Percentiles rank a stretch among this genome's conserved stretches.
Evolutionary conservation across 2,888 invertebrate genomes (phyloP).

Genomic region (Eremobia ochroleuca): DNA sequence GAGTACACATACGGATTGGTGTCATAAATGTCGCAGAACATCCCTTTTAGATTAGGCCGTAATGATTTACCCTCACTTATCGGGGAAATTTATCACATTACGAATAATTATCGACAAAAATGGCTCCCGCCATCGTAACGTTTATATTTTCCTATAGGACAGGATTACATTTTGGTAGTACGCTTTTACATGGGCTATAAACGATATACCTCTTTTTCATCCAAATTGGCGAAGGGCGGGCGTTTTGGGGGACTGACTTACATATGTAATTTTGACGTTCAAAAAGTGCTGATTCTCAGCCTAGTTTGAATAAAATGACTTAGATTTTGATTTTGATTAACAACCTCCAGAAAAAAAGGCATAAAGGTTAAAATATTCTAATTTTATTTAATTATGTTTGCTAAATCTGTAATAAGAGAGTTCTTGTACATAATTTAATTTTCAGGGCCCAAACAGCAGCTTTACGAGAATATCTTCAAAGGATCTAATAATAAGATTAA

Average conservation of each 20-base stretch:
- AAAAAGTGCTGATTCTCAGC: too few relatives aligned
- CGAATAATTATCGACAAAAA: constrained; percentile 20
- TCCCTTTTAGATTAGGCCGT: background rate
- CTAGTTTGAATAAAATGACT: too few relatives aligned
- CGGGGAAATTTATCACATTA: constrained; percentile 21
- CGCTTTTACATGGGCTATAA: background rate
- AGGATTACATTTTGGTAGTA: background rate
- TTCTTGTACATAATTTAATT: background rate
- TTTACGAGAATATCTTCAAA: background rate
- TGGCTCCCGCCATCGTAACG: background rate
- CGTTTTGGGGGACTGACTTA: too few relatives aligned
- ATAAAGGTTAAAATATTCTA: background rate
- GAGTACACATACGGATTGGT: background rate
- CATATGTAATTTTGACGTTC: too few relatives aligned
- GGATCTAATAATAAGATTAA: constrained; percentile 10
- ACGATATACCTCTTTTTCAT: background rate
- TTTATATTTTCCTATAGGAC: background rate
- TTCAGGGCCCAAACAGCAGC: background rate
- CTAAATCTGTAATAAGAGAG: background rate
- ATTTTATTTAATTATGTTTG: background rate
- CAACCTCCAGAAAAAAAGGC: background rate
- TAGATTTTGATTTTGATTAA: background rate
- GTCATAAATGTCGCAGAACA: constrained; percentile 10
- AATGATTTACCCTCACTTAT: background rate
- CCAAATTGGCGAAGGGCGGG: background rate